A percentile compares a stretch with the other conserved stretches of the same genome.
Conservation (phyloP, 2,113 vertebrate species). For the Pelvicachromis taeniatus region DNA sequence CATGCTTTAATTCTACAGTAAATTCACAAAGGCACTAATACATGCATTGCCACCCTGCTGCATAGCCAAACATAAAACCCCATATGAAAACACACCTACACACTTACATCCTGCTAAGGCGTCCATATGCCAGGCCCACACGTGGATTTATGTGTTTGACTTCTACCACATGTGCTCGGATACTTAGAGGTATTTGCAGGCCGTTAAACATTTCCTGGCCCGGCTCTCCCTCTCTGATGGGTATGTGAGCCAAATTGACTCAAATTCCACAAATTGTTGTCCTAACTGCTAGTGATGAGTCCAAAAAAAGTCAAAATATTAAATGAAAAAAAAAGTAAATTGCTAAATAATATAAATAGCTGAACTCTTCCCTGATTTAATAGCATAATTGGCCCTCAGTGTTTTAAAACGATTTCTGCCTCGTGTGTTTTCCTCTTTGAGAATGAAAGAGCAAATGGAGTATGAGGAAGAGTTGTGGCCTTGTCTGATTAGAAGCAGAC, state of each 20-base stretch:
- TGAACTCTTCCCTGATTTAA: slow-evolving; percentile 22
- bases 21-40: not conserved
- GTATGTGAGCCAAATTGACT: slow-evolving; percentile 34
- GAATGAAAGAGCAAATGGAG: slow-evolving; percentile 3
- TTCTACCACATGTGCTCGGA: slow-evolving; percentile 53
- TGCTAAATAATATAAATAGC: not conserved
- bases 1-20: not conserved
- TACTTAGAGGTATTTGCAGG: slow-evolving; percentile 41
- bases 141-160: slow-evolving; percentile 19
- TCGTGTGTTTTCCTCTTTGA: not conserved
- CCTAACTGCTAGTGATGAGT: not conserved
- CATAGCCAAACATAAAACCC: slow-evolving; percentile 7
- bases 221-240: not conserved
- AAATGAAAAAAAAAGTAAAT: not conserved
- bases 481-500: not conserved
- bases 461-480: not conserved
- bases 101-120: not conserved
- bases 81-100: slow-evolving; percentile 25
- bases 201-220: slow-evolving; percentile 56
- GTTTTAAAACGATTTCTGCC: slow-evolving; percentile 1
- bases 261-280: slow-evolving; percentile 51
- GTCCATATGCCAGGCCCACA: not conserved
- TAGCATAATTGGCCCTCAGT: slow-evolving; percentile 37
- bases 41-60: slow-evolving; percentile 7
- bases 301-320: not conserved